Base-by-base conservation (phyloP, 2,888 invertebrate species). In the Serripes groenlandicus region DNA sequence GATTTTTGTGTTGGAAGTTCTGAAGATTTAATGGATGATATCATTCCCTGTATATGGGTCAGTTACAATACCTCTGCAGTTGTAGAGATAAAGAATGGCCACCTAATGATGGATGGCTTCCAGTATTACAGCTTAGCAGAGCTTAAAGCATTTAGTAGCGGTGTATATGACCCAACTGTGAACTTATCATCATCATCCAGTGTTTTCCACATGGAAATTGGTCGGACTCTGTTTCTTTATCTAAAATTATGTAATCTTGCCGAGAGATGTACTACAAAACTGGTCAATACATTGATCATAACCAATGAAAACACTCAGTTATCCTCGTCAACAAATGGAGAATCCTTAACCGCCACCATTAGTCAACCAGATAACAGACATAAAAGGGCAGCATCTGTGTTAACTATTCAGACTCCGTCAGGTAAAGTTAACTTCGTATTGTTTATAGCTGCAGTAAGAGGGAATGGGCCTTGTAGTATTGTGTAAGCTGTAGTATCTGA, bases 181-280 rank as follows among this genome's bases (percentile, higher is more conserved):
- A 70, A 69, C 18, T 18, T 68, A 0, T 32, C 66, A 7, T 37
- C 49, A 4, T 68, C 78, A 30, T n/a, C n/a, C n/a, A 84, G 86
- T 32, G 70, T 75, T 1, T 91, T 90, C 77, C 62, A 70, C 18
- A 88, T 91, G 88, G 89, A 89, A 56, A 83, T 88, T 11, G 89
- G 89, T 9, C 72, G 89, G 49, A 89, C 88, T 11, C 49, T 90
- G 62, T 90, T 90, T 76, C 62, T 88, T 4, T 81, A 49, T 26
- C 79, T 89, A 58, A 64, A 77, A 42, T 42, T 89, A 15, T 91
- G 90, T 75, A 90, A 90, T 62, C 86, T 87, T 49, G 90, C 90
- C 0, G 64, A 83, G 32, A 49, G 86, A n/a, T 89, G 90, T 64
- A 75, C 83, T 15, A 62, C 73, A n/a, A 86, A 88, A 37, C 66